Base-by-base conservation (phyloP, 2,888 invertebrate genomes). In the Agonopterix arenella region DNA sequence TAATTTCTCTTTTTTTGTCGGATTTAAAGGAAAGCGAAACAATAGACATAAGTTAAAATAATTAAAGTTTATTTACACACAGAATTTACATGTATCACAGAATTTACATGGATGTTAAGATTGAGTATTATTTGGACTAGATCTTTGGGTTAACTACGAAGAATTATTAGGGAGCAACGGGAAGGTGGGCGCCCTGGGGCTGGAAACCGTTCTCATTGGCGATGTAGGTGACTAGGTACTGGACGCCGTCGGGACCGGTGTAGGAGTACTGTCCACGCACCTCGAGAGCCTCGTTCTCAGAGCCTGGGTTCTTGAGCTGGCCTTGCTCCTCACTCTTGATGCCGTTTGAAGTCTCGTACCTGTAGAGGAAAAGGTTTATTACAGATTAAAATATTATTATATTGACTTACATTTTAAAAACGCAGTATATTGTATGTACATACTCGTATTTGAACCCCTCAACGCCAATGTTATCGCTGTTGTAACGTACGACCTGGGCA, bases 191-290 rank as follows among this genome's bases (percentile, higher is more conserved):
- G 8, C 66, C 85, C 36, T 52, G 3, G 61, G 91, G 84, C 56
- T 81, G 83, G 89, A 84, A 92, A 9, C 92, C 92, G 54, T 74
- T 66, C 68, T 90, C 84, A 74, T 90, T 79, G 52, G 92, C 90
- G 49, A 75, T 50, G 82, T 91, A 92, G 44, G 48, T 68, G 45
- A 91, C 76, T 11, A 68, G 55, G 81, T 91, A 90, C 47, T 64
- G 51, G 28, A 78, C 62, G 36, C 90, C 90, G 53, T 91, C 90
- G 40, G 71, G 63, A 4, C 74, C 90, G 49, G 62, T 36, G 82
- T 90, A 91, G 5, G 77, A 66, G 84, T 52, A 90, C 48, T 61
- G 57, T 3, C 92, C 92, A n/a, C 79, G 76, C 45, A 91, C 90
- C 3, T 68, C 76, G 1, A 89, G 13, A 9, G 77, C 78, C 54